Evolutionary conservation across 2,113 vertebrate genomes (phyloP), one percentile per base, ranked within the genome.

Genomic region (Rhegmatorhina hoffmannsi): DNA sequence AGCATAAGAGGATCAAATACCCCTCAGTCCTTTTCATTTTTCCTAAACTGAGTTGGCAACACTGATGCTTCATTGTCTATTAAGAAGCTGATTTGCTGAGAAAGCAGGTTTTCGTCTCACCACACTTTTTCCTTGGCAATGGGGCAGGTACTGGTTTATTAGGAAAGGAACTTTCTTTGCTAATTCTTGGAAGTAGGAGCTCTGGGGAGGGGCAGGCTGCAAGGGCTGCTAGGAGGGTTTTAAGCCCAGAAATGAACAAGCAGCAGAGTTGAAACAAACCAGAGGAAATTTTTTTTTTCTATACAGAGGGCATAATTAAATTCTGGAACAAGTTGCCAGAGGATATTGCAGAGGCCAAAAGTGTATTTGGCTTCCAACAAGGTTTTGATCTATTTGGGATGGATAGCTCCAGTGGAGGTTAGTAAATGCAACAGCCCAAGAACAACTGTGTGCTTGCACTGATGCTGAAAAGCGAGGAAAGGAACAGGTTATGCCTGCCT

Each of bases 91-190:
- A 87, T 96, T 81, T 89, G 95, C 94, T 94, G 95, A 97, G 84
- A 73, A 68, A 95, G 79, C 82, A 28, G 6, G 87, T 92, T 88
- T 79, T 36, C 33, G n/a, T 68, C 66, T 75, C 89, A 62, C 90
- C 87, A 52, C 68, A 72, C 67, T 93, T 87, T 70, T 87, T 93
- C 84, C 74, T 80, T 95, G 95, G 92, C 79, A 72, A 5, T 28
- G 74, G 69, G 34, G 90, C 81, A 95, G 47, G 7, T 44, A 17
- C 75, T 25, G 68, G 59, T 92, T 62, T 89, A 77, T 70, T 97
- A 90, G 82, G 68, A 90, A 91, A 94, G 92, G 86, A 62, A 46
- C n/a, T 89, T 93, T 92, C 62, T 72, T 97, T 97, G 83, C 91
- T 96, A 84, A 75, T 84, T 97, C 87, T 85, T 89, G 72, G 64